phyloP scores from a whole-genome alignment of 2,113 vertebrate genomes.

The Antigone vipio region DNA sequence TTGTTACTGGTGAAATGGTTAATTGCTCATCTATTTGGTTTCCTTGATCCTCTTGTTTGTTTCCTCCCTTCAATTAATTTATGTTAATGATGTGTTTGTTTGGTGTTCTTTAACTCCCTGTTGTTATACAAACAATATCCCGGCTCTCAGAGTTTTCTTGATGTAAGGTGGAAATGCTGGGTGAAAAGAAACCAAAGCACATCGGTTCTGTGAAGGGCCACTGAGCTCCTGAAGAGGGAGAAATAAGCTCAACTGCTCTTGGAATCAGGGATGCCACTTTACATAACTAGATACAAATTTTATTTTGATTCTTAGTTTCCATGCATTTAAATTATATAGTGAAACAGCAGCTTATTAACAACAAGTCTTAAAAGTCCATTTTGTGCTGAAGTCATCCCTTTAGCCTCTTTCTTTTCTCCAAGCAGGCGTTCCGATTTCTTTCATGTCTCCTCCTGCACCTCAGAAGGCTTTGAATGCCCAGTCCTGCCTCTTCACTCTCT shows the following conservation, averaged over 20 bases:
- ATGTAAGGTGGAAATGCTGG: neutral
- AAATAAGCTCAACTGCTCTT: neutral
- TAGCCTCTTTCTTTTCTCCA: neutral
- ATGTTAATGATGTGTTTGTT: conserved; percentile 43
- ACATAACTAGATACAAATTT: neutral
- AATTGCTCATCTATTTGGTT: conserved; percentile 43
- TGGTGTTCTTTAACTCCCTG: conserved; percentile 4
- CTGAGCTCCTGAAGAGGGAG: neutral
- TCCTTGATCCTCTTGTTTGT: conserved; percentile 13
- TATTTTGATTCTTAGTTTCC: neutral
- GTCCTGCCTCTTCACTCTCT: neutral
- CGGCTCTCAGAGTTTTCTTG: neutral
- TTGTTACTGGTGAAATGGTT: conserved; percentile 34
- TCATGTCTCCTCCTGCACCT: neutral
- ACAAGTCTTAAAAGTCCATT: neutral
- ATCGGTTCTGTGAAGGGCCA: neutral
- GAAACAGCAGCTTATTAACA: neutral
- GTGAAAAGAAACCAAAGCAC: neutral
- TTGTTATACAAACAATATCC: neutral
- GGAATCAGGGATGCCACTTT: neutral
- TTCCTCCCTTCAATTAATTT: conserved; percentile 44
- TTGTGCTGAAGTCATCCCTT: neutral
- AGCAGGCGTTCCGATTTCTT: neutral
- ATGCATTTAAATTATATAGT: neutral
- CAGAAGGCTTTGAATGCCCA: neutral